A percentile compares a stretch with the other conserved stretches of the same genome.
Evolutionary conservation across 1,140 invertebrate species (phyloP).

Genomic region (Hyles euphorbiae): DNA sequence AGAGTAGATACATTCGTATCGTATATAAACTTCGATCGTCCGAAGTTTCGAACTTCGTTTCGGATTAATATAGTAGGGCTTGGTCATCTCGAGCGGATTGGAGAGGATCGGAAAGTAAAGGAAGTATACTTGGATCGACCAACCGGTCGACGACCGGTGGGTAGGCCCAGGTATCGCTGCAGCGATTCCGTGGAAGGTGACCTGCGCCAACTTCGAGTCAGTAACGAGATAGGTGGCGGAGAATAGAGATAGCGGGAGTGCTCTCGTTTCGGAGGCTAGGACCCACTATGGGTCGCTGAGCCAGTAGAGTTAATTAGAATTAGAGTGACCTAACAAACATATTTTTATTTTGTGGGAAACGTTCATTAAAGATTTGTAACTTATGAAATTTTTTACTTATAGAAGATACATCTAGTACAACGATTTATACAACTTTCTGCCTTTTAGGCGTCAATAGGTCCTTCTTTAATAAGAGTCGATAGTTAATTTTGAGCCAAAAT

Average conservation of each 20-base stretch:
- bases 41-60: no score
- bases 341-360: not conserved
- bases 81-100: not conserved
- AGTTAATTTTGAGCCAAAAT: no score
- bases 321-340: not conserved
- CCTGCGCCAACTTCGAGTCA: not conserved
- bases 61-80: not conserved
- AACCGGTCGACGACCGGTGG: not conserved
- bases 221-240: not conserved
- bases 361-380: no score
- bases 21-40: no score
- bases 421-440: no score
- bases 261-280: not conserved
- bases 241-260: not conserved
- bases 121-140: not conserved
- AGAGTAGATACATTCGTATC: no score
- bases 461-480: no score
- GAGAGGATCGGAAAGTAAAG: slow-evolving; percentile 1
- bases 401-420: not conserved
- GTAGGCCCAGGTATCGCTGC: not conserved
- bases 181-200: not conserved
- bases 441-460: no score
- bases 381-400: no score
- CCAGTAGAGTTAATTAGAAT: no score
- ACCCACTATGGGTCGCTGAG: not conserved